A percentile compares a stretch with the other conserved stretches of the same genome.
These are phyloP conservation scores for Volucella inanis DNA, from an alignment of 2,888 invertebrate species.

Conservation along the genomic window DNA sequence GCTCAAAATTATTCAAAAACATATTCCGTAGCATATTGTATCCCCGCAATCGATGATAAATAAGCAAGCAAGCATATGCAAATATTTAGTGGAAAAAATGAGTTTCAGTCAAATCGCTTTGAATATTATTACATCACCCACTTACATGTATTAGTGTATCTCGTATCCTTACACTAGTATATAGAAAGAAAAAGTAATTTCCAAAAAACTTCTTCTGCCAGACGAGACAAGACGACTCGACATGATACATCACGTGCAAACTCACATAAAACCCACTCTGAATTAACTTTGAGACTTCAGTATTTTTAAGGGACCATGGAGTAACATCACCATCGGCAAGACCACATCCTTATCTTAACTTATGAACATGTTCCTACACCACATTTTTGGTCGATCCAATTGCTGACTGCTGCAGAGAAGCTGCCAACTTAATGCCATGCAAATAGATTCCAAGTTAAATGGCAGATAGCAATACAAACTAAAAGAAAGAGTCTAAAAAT, in stretches of 20 bases:
- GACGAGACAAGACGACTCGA: conserved; percentile 3
- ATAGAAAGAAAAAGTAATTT: conserved; percentile 8
- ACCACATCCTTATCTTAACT: conserved; percentile 21
- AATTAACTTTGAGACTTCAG: background rate
- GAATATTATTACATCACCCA: conserved; percentile 29
- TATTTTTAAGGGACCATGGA: no score
- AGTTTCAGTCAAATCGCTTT: conserved; percentile 23
- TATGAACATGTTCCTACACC: conserved; percentile 12
- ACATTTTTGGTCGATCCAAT: conserved; percentile 35
- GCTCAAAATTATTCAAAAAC: no score
- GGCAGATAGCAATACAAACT: conserved; percentile 30
- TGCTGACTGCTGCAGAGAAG: conserved; percentile 49
- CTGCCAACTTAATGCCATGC: conserved; percentile 67
- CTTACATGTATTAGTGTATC: background rate
- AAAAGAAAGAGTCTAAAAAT: conserved; percentile 15
- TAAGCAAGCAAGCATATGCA: conserved; percentile 17
- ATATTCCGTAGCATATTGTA: no score
- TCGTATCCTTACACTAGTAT: background rate
- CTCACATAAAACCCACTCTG: conserved; percentile 33
- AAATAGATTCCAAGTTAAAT: conserved; percentile 63
- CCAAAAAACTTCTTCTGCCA: conserved; percentile 3
- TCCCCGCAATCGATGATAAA: background rate
- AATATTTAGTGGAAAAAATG: conserved; percentile 11
- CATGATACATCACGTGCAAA: background rate
- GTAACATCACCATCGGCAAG: no score